Percentiles rank a stretch among this genome's conserved stretches.
phyloP scores from a whole-genome alignment of 2,113 vertebrate genomes.

The Halcyon senegalensis region DNA sequence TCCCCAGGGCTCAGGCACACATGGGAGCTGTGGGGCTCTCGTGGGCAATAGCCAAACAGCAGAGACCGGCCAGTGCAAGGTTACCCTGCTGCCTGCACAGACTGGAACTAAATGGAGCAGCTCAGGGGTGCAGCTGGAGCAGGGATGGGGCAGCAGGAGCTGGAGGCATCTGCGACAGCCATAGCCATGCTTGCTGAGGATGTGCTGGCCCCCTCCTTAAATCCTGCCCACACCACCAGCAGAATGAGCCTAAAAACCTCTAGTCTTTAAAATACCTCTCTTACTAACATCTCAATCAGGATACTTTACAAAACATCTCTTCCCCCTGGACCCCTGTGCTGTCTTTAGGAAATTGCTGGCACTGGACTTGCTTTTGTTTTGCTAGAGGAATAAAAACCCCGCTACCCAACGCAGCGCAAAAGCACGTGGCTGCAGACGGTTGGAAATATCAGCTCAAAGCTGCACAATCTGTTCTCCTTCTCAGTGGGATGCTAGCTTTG shows the following conservation, averaged over 20 bases:
- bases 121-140: fast-evolving
- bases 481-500: background rate
- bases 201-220: background rate
- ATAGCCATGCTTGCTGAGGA: fast-evolving
- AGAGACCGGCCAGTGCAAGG: fast-evolving
- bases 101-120: background rate
- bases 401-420: background rate
- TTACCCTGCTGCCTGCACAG: background rate
- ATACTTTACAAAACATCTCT: background rate
- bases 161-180: fast-evolving
- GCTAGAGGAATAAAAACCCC: background rate
- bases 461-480: background rate
- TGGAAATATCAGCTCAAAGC: background rate
- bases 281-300: background rate
- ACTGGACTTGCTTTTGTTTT: background rate
- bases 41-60: background rate
- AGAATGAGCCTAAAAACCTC: background rate
- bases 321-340: background rate
- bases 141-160: background rate
- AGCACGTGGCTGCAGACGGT: background rate
- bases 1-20: background rate
- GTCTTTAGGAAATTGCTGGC: background rate
- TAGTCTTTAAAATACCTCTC: background rate
- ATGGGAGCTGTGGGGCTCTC: background rate
- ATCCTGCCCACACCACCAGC: background rate